A percentile compares a stretch with the other conserved stretches of the same genome.
These are phyloP conservation scores for Empis stercorea DNA, from an alignment of 2,888 invertebrate species.

Conservation along the genomic window DNA sequence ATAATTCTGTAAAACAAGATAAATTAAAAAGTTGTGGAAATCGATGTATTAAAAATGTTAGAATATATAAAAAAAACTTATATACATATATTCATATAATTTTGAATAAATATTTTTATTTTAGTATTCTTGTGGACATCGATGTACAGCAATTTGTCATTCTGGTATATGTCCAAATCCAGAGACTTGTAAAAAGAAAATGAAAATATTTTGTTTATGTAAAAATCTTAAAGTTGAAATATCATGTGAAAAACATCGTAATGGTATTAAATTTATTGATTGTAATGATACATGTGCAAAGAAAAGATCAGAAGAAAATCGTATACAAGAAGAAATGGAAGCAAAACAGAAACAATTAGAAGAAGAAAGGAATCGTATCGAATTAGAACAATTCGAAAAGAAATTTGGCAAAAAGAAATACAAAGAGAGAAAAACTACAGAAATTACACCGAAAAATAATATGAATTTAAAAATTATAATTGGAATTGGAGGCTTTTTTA, in stretches of 20 bases:
- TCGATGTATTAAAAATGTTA: constrained; percentile 71
- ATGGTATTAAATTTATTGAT: constrained; percentile 29
- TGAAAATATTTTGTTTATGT: constrained; percentile 66
- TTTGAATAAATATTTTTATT: constrained; percentile 7
- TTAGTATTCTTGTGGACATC: constrained; percentile 73
- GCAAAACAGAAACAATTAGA: constrained; percentile 43
- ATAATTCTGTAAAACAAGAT: constrained; percentile 29
- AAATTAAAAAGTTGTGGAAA: constrained; percentile 52
- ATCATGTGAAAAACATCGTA: constrained; percentile 47
- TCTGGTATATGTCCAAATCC: constrained; percentile 52
- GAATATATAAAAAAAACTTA: constrained; percentile 16
- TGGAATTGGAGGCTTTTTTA: background rate
- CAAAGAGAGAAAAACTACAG: constrained; percentile 34
- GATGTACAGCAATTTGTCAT: constrained; percentile 63
- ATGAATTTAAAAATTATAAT: constrained; percentile 19
- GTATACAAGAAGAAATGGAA: constrained; percentile 39
- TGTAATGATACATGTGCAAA: constrained; percentile 54
- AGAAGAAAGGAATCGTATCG: constrained; percentile 54
- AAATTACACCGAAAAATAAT: constrained; percentile 14
- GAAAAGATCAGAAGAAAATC: constrained; percentile 43
- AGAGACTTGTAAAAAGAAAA: constrained; percentile 62
- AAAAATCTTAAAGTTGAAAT: constrained; percentile 62
- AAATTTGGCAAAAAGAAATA: constrained; percentile 53
- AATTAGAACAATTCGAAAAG: constrained; percentile 64
- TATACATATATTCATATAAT: background rate